A percentile compares a stretch with the other conserved stretches of the same genome.
Evolutionary conservation across 2,113 vertebrate genomes (phyloP).

Genomic region (Xenopus laevis): DNA sequence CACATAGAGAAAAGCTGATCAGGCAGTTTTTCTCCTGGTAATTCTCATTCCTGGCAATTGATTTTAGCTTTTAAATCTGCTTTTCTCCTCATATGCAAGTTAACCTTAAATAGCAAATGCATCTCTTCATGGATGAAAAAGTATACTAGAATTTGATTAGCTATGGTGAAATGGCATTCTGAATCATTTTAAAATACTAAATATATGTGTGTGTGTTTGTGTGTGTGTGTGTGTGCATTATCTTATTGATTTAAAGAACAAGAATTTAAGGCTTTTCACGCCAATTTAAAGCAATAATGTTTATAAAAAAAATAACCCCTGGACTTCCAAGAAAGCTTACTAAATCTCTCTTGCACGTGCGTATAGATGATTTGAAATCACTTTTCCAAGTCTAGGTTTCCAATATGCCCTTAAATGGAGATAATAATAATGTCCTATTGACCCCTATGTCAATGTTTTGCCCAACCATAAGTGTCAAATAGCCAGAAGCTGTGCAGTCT

Average conservation of each 20-base stretch:
- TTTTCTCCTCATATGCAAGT: neutral
- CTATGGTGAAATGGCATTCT: too few relatives aligned
- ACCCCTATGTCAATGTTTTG: constrained; percentile 32
- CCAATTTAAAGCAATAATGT: too few relatives aligned
- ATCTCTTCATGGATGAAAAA: neutral
- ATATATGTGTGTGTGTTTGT: too few relatives aligned
- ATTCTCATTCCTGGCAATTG: neutral
- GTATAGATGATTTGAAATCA: constrained; percentile 3
- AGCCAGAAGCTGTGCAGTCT: constrained; percentile 35
- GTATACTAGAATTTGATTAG: neutral
- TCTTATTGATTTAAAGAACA: too few relatives aligned
- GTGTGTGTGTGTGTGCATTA: too few relatives aligned
- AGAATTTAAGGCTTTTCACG: too few relatives aligned
- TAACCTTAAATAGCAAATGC: neutral
- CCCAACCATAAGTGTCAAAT: constrained; percentile 30
- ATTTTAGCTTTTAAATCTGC: neutral
- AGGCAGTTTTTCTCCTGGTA: neutral
- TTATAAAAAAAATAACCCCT: too few relatives aligned
- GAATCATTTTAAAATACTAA: too few relatives aligned
- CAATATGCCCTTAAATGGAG: constrained; percentile 41
- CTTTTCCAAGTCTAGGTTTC: constrained; percentile 13
- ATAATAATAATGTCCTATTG: constrained; percentile 33
- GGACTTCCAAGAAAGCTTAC: neutral
- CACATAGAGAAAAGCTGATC: neutral
- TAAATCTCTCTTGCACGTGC: constrained; percentile 5